These are phyloP conservation scores for Notolabrus celidotus DNA, from an alignment of 2,797 vertebrate genomes.

Conservation along the genomic window DNA sequence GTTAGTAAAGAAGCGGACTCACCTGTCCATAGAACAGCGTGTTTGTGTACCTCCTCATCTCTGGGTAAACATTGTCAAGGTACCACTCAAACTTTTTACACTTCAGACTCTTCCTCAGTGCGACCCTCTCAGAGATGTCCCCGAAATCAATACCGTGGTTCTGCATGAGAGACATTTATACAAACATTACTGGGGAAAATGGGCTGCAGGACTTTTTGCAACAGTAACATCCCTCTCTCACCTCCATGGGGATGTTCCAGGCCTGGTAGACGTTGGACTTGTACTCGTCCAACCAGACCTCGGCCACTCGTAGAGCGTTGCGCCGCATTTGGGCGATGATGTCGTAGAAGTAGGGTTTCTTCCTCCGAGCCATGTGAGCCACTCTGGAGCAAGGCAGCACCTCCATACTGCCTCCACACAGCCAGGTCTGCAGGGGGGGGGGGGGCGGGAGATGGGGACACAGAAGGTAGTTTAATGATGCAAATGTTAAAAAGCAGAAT, in stretches of 20 bases:
- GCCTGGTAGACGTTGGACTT: conserved; percentile 97
- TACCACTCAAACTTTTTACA: conserved; percentile 99
- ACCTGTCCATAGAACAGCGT: conserved; percentile 97
- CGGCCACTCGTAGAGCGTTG: conserved; percentile 94
- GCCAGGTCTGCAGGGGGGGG: conserved; percentile 89
- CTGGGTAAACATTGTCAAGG: conserved; percentile 96
- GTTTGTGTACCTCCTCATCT: conserved; percentile 97
- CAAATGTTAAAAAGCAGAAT: no score
- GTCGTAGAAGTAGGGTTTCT: conserved; percentile 97
- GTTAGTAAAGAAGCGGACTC: conserved; percentile 67
- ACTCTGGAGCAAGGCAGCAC: conserved; percentile 97
- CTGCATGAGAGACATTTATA: conserved; percentile 79
- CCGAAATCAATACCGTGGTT: conserved; percentile 97
- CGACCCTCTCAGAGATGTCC: conserved; percentile 92
- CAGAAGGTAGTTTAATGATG: no score
- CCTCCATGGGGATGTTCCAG: conserved; percentile 97
- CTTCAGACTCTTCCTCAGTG: conserved; percentile 91
- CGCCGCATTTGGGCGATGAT: conserved; percentile 95
- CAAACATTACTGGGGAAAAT: no score
- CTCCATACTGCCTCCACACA: conserved; percentile 98
- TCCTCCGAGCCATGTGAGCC: conserved; percentile 94
- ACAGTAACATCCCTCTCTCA: conserved; percentile 59
- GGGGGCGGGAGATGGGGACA: no score
- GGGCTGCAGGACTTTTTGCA: no score
- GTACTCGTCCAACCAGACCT: conserved; percentile 98